Evolutionary conservation across 2,797 vertebrate species (phyloP), one percentile per base, ranked within the genome.

Genomic region (Chloroceryle inda): DNA sequence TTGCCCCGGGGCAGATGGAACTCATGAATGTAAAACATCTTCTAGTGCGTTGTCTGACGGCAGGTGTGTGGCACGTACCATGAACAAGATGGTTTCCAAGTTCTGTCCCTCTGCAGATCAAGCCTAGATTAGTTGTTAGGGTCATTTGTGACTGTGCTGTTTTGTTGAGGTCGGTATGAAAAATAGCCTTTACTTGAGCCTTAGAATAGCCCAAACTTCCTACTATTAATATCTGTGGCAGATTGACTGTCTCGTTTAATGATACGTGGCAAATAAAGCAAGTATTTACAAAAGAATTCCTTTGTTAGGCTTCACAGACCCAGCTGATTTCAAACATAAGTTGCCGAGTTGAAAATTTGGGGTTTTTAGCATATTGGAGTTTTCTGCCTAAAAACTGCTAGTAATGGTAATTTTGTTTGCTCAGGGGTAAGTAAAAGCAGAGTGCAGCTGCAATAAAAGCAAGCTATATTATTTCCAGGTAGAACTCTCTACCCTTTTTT

Each of bases 251-350:
- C 75, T 94, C 68, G 15, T 79, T 77, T 85, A 81, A 79, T 44
- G 79, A 82, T 56, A n/a, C 69, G 85, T 78, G 95, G 77, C 86
- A 94, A 89, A 92, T 97, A 77, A 50, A 93, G 92, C 88, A 73
- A 67, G 47, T 38, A 31, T 72, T 94, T 93, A 93, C 56, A 75
- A 92, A 97, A 89, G 52, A 89, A 42, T 96, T 97, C 94, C 75
- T 82, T 91, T 95, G 76, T 96, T 94, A 89, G 64, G 64, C 79
- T 95, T 96, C 81, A 92, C 62, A 64, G 89, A 66, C 81, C 92
- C 85, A 94, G 92, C 76, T 79, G 73, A 81, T 97, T 97, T 97
- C 69, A 94, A 76, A 88, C 82, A 63, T 74, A 91, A 74, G 63
- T 89, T 92, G 74, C 77, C 94, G 94, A 95, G 77, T 83, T 93